Percentiles rank a stretch among this genome's conserved stretches.
These are phyloP conservation scores for Nasonia giraulti DNA, from an alignment of 1,140 invertebrate species.

Conservation along the genomic window DNA sequence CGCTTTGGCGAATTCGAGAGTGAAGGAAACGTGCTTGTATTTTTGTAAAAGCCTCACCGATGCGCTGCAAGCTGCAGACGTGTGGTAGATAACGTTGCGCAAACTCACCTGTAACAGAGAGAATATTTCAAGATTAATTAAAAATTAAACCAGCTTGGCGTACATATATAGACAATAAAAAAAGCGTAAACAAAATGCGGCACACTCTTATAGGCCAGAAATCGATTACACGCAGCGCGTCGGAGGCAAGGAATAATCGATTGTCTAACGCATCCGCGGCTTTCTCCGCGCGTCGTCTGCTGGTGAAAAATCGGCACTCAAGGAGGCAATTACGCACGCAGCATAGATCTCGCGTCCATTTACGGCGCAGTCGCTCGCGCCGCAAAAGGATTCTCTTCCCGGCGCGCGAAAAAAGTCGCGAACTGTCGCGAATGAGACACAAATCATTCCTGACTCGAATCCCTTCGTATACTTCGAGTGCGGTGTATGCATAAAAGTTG, in stretches of 20 bases:
- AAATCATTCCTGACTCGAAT: constrained; percentile 43
- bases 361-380: background rate
- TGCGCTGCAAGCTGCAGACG: background rate
- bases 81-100: background rate
- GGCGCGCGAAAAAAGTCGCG: background rate
- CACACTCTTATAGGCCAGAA: no score
- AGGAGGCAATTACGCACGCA: constrained; percentile 9
- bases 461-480: background rate
- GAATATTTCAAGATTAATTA: constrained; percentile 3
- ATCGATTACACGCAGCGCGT: background rate
- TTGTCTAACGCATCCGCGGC: background rate
- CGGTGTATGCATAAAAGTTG: constrained; percentile 13
- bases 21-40: no score
- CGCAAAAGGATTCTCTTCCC: constrained; percentile 15
- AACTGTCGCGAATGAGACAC: constrained; percentile 40
- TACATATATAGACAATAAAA: background rate
- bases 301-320: constrained; percentile 21
- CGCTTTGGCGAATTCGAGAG: no score
- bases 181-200: background rate
- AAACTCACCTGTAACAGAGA: constrained; percentile 42
- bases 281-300: background rate
- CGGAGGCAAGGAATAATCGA: background rate
- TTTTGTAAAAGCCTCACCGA: no score
- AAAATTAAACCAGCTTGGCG: background rate
- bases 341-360: constrained; percentile 16